These are phyloP conservation scores for Thamnophis sirtalis DNA, from an alignment of 2,113 vertebrate genomes.

Conservation along the genomic window DNA sequence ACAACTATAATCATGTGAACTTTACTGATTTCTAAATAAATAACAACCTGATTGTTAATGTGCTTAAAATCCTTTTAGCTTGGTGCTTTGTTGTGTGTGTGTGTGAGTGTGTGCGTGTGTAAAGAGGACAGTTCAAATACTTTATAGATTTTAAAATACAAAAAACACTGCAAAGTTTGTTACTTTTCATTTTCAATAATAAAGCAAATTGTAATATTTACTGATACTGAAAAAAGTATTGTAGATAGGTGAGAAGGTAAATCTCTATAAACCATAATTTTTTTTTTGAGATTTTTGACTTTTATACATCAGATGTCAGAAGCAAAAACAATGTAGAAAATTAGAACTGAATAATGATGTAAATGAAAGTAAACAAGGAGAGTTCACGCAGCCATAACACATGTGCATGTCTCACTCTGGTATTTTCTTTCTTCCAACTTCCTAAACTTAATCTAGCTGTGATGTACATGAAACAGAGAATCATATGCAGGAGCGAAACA, in stretches of 20 bases:
- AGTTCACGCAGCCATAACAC: background rate
- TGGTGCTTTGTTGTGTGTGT: background rate
- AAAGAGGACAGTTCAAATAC: background rate
- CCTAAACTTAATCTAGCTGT: background rate
- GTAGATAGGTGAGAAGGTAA: background rate
- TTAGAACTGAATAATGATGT: background rate
- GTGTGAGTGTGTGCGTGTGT: no score
- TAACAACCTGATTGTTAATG: background rate
- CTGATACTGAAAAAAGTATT: background rate
- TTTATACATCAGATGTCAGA: background rate
- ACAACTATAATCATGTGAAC: background rate
- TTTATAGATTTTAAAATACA: background rate
- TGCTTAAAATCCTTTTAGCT: background rate
- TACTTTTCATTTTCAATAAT: background rate
- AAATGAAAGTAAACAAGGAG: background rate
- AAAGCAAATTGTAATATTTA: background rate
- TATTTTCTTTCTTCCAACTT: background rate
- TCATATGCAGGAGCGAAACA: background rate
- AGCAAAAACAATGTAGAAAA: background rate
- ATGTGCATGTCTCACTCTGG: background rate
- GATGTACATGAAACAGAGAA: background rate
- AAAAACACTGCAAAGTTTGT: background rate
- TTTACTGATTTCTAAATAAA: background rate
- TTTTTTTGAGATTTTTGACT: background rate
- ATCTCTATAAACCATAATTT: background rate